Percentiles rank a stretch among this genome's conserved stretches.
Conservation (phyloP, 2,113 vertebrate genomes). For the Sinocyclocheilus anshuiensis region DNA sequence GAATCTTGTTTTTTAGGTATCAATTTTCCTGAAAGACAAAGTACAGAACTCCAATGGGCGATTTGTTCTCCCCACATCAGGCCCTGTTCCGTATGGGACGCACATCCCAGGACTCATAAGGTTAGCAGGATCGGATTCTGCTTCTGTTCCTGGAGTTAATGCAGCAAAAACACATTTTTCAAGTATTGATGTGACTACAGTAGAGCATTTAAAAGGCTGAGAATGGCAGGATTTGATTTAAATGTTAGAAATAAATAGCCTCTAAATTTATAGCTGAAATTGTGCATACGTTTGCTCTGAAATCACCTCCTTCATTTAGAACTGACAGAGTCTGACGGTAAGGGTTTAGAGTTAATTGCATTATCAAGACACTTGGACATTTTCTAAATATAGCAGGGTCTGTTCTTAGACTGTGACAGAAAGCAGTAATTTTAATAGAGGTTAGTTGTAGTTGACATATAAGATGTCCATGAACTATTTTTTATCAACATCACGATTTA, state of each 20-base stretch:
- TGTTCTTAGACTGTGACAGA: constrained; percentile 33
- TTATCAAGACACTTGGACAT: constrained; percentile 57
- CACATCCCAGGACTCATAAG: constrained; percentile 91
- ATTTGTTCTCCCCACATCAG: constrained; percentile 89
- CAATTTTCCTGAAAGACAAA: constrained; percentile 97
- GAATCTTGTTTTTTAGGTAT: constrained; percentile 78
- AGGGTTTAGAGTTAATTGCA: constrained; percentile 63
- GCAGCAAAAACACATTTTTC: neutral
- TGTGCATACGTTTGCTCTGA: neutral
- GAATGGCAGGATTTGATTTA: neutral
- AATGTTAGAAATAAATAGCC: neutral
- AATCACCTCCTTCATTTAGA: neutral
- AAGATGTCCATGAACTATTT: neutral
- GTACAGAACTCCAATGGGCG: constrained; percentile 96
- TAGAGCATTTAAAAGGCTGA: neutral
- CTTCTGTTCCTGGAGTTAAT: neutral
- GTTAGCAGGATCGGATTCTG: constrained; percentile 63
- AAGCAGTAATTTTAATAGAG: neutral
- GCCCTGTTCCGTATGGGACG: constrained; percentile 90
- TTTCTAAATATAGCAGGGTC: constrained; percentile 61
- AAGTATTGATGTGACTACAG: too few relatives aligned
- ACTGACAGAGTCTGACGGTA: neutral
- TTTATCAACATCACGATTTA: neutral
- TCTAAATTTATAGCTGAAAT: neutral
- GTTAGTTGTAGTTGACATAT: neutral